Conservation (phyloP, 1,140 invertebrate species). For the Drosophila funebris region DNA sequence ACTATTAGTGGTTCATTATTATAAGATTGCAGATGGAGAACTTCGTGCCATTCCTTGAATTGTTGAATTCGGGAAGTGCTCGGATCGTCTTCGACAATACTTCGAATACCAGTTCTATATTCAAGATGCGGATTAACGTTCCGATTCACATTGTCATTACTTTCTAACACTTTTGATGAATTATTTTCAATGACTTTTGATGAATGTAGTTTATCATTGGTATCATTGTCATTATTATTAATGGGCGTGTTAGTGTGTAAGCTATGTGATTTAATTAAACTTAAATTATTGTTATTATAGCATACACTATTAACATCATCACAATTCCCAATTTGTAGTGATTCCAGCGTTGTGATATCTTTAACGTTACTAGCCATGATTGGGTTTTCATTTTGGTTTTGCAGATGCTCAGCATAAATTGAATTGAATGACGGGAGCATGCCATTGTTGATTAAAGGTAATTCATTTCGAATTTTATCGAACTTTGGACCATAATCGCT, state of each 20-base stretch:
- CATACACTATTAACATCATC: conserved; percentile 52
- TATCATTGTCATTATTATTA: conserved; percentile 10
- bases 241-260: conserved; percentile 13
- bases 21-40: conserved; percentile 88
- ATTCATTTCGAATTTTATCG: conserved; percentile 18
- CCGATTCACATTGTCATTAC: conserved; percentile 1
- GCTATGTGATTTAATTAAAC: conserved; percentile 47
- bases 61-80: conserved; percentile 55
- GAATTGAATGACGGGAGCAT: conserved; percentile 70
- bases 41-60: conserved; percentile 93
- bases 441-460: conserved; percentile 57
- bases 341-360: conserved; percentile 1
- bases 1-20: conserved; percentile 91
- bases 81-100: conserved; percentile 5
- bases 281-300: conserved; percentile 63
- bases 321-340: conserved; percentile 46
- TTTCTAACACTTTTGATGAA: conserved; percentile 3
- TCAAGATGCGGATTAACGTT: conserved; percentile 36
- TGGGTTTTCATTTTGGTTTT: background rate
- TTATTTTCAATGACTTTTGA: conserved; percentile 21
- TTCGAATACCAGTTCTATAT: conserved; percentile 58
- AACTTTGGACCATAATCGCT: conserved; percentile 13
- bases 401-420: conserved; percentile 31
- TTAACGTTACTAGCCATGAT: background rate
- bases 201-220: background rate